Percentiles rank a stretch among this genome's conserved stretches.
These are phyloP conservation scores for Eristalis pertinax DNA, from an alignment of 2,888 invertebrate genomes.

Conservation along the genomic window DNA sequence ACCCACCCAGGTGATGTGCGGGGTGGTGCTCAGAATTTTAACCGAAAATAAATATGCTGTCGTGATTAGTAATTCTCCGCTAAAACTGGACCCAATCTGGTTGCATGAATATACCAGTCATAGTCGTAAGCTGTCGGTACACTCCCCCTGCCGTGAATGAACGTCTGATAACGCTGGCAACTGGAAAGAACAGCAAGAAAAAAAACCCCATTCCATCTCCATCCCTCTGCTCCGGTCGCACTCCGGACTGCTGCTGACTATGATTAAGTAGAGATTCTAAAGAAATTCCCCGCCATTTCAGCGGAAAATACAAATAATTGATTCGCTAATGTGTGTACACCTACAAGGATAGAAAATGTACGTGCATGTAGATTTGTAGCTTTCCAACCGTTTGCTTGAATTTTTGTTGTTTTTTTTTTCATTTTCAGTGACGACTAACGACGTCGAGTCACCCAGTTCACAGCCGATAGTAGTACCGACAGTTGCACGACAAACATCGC, in stretches of 20 bases:
- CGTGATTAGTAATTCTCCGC: slow-evolving; percentile 1
- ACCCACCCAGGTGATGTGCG: neutral
- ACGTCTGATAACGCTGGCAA: neutral
- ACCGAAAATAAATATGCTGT: neutral
- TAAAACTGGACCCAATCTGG: slow-evolving; percentile 23
- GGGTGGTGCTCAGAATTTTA: neutral
- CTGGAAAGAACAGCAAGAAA: too few relatives aligned
- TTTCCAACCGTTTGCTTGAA: slow-evolving; percentile 32
- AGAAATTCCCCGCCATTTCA: slow-evolving; percentile 51
- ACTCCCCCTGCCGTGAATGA: neutral
- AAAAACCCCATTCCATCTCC: neutral
- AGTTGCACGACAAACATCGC: slow-evolving; percentile 53
- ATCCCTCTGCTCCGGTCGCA: neutral
- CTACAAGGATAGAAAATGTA: slow-evolving; percentile 31
- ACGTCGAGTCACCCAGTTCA: slow-evolving; percentile 20
- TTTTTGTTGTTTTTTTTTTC: slow-evolving; percentile 25
- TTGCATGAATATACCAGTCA: neutral
- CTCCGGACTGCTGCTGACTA: slow-evolving; percentile 39
- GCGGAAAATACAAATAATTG: slow-evolving; percentile 14
- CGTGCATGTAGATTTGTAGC: slow-evolving; percentile 26
- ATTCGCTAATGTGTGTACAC: slow-evolving; percentile 7
- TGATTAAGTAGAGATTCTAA: slow-evolving; percentile 36
- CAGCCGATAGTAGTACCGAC: slow-evolving; percentile 36
- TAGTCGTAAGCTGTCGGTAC: neutral
- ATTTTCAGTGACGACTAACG: slow-evolving; percentile 15